Conservation (phyloP, 2,797 vertebrate genomes). For the Xenentodon cancila region DNA sequence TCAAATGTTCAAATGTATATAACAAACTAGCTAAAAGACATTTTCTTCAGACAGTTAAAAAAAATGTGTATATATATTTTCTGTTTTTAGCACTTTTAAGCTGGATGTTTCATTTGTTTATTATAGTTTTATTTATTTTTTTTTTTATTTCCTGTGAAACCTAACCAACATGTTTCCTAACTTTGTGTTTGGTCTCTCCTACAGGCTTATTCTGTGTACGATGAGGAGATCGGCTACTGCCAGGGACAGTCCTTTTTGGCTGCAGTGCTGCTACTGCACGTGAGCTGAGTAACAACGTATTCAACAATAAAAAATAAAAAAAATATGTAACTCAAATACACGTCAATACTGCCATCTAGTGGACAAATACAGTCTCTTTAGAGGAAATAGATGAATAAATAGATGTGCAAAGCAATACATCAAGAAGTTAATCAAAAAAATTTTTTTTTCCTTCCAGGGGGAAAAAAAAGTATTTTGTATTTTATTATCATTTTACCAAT, state of each 20-base stretch:
- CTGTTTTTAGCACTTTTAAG: background rate
- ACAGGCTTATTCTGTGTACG: slow-evolving; percentile 99
- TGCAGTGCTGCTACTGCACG: slow-evolving; percentile 95
- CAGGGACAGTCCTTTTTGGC: slow-evolving; percentile 98
- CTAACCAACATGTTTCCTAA: too few relatives aligned
- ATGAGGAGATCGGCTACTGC: slow-evolving; percentile 98
- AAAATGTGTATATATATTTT: background rate
- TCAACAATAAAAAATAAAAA: slow-evolving; percentile 5
- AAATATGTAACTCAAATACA: background rate
- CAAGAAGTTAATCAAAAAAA: too few relatives aligned
- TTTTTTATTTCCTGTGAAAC: slow-evolving; percentile 4
- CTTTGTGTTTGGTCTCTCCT: background rate
- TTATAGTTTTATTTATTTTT: background rate
- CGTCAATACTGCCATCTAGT: slow-evolving; percentile 56
- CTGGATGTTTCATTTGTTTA: background rate
- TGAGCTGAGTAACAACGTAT: slow-evolving; percentile 80
- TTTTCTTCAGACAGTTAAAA: background rate
- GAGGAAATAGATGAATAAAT: background rate
- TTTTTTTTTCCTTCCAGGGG: too few relatives aligned
- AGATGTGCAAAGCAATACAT: background rate
- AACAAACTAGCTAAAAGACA: background rate
- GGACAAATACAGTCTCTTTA: slow-evolving; percentile 22
- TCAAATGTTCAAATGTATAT: background rate
- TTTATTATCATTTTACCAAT: background rate
- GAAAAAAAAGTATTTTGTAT: background rate